Evolutionary conservation across 2,113 vertebrate genomes (phyloP).

Genomic region (Chelonoidis abingdonii): DNA sequence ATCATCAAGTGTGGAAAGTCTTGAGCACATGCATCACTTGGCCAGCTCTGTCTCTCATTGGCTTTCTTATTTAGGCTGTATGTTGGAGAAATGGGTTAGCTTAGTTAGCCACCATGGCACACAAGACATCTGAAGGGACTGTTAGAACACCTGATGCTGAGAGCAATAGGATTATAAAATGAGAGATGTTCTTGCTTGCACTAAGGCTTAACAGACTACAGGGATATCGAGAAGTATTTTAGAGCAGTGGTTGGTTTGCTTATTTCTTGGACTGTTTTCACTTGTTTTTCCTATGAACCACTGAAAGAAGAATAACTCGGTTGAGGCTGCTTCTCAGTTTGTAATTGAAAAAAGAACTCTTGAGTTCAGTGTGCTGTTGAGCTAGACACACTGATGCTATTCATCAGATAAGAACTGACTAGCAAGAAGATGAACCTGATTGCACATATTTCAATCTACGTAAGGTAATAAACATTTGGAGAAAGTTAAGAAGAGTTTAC

Average conservation of each 20-base stretch:
- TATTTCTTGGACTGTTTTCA: slow-evolving; percentile 17
- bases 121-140: background rate
- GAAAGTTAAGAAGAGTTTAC: slow-evolving; percentile 39
- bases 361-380: slow-evolving; percentile 20
- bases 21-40: background rate
- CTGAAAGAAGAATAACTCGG: slow-evolving; percentile 5
- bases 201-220: background rate
- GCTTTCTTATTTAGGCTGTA: background rate
- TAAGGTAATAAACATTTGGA: slow-evolving; percentile 24
- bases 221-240: slow-evolving; percentile 4
- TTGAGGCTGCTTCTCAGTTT: background rate
- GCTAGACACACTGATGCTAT: slow-evolving; percentile 57
- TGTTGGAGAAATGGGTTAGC: background rate
- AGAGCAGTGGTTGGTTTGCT: background rate
- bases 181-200: background rate
- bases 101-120: background rate
- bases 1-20: background rate
- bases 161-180: background rate
- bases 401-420: slow-evolving; percentile 23
- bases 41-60: background rate
- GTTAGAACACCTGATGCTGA: background rate
- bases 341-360: slow-evolving; percentile 33
- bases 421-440: slow-evolving; percentile 29
- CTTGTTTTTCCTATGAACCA: background rate
- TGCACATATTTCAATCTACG: slow-evolving; percentile 21